These are phyloP conservation scores for Podarcis raffonei DNA, from an alignment of 2,113 vertebrate species.

Conservation along the genomic window DNA sequence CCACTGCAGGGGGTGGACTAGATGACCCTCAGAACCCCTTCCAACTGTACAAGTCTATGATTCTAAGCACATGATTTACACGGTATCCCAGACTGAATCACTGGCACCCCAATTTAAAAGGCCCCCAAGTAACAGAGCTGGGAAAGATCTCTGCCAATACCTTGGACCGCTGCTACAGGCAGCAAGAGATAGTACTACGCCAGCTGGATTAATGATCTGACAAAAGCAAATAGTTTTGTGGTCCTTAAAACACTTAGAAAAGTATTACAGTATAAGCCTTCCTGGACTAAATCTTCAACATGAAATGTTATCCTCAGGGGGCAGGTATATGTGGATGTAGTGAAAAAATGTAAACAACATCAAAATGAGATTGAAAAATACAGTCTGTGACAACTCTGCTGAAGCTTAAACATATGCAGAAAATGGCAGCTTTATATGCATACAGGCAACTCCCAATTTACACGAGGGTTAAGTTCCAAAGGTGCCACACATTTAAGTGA, in stretches of 20 bases:
- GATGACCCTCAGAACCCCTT: too few species aligned
- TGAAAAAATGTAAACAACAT: not conserved
- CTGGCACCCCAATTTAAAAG: not conserved
- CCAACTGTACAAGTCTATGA: too few species aligned
- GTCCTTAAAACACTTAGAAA: too few species aligned
- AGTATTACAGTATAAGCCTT: not conserved
- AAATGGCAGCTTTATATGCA: not conserved
- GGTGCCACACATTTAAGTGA: too few species aligned
- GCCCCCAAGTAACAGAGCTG: not conserved
- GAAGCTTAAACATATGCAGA: not conserved
- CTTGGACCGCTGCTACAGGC: rapidly evolving
- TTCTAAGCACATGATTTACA: not conserved
- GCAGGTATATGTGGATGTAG: too few species aligned
- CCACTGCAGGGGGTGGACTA: too few species aligned
- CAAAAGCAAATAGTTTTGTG: not conserved
- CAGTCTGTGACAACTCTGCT: not conserved
- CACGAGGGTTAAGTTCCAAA: too few species aligned
- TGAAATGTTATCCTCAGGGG: too few species aligned
- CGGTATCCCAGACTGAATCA: not conserved
- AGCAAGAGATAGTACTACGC: not conserved
- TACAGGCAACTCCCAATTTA: too few species aligned
- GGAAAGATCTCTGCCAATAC: not conserved
- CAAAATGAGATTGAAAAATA: not conserved
- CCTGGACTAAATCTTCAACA: not conserved
- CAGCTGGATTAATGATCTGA: not conserved